phyloP scores from a whole-genome alignment of 2,113 vertebrate genomes.

The Amia ocellicauda region DNA sequence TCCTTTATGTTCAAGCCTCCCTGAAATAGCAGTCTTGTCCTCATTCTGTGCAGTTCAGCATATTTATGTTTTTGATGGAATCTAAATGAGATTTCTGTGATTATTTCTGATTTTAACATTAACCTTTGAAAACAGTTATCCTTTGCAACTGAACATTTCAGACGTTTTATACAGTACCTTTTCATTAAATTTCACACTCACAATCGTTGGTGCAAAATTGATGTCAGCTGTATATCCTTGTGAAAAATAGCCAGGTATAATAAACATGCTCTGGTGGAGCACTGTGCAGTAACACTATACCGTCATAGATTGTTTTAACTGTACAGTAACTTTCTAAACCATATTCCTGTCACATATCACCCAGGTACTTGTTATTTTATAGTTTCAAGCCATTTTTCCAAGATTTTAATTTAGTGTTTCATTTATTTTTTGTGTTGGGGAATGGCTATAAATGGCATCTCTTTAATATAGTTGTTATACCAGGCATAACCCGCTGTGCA shows the following conservation, averaged over 20 bases:
- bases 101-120: neutral
- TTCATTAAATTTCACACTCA: neutral
- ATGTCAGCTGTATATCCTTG: slow-evolving; percentile 11
- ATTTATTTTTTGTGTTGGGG: neutral
- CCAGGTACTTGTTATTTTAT: slow-evolving; percentile 11
- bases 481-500: neutral
- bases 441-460: neutral
- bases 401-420: slow-evolving; percentile 10
- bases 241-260: slow-evolving; percentile 1
- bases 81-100: no score
- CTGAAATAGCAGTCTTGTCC: no score
- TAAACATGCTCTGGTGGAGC: neutral
- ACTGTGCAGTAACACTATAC: slow-evolving; percentile 3
- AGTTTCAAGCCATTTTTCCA: slow-evolving; percentile 1
- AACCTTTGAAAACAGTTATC: neutral
- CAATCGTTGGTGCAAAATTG: neutral
- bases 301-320: neutral
- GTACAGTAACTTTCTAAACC: neutral
- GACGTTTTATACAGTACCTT: neutral
- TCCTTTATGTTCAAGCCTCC: no score
- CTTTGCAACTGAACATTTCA: neutral
- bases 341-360: slow-evolving; percentile 9
- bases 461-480: neutral
- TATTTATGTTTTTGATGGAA: no score
- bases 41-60: no score